Evolutionary conservation across 2,888 invertebrate genomes (phyloP).

Genomic region (Eilema griseolum): DNA sequence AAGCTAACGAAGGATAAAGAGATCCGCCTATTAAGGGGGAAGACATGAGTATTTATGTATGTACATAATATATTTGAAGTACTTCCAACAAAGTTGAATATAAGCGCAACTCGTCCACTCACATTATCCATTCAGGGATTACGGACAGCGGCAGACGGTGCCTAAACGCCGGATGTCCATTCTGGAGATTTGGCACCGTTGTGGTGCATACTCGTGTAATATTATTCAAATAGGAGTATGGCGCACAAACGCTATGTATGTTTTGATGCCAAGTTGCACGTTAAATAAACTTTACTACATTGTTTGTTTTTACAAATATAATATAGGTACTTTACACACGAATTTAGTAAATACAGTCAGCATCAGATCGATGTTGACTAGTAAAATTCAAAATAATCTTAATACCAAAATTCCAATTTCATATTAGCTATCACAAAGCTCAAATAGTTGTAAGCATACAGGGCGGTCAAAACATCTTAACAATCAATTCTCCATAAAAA

Average conservation of each 20-base stretch:
- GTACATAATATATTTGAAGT: constrained; percentile 24
- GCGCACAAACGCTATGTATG: constrained; percentile 14
- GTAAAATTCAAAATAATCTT: too few relatives aligned
- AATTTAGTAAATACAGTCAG: too few relatives aligned
- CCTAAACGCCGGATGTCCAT: constrained; percentile 42
- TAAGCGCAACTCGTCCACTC: constrained; percentile 49
- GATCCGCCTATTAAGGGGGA: neutral
- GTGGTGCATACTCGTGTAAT: constrained; percentile 24
- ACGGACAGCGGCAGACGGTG: constrained; percentile 37
- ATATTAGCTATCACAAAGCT: too few relatives aligned
- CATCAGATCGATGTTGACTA: too few relatives aligned
- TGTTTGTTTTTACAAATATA: neutral
- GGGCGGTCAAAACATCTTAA: too few relatives aligned
- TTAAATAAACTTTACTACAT: constrained; percentile 11
- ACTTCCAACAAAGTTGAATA: constrained; percentile 33
- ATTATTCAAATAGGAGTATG: constrained; percentile 26
- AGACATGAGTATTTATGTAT: neutral
- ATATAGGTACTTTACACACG: neutral
- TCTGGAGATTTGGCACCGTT: constrained; percentile 46
- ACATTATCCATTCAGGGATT: constrained; percentile 59
- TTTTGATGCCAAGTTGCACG: constrained; percentile 16
- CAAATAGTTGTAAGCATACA: too few relatives aligned
- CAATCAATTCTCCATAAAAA: too few relatives aligned
- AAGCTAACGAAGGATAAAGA: neutral
- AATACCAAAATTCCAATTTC: too few relatives aligned